phyloP scores from a whole-genome alignment of 2,797 vertebrate genomes.

The Gephyroberyx darwinii region DNA sequence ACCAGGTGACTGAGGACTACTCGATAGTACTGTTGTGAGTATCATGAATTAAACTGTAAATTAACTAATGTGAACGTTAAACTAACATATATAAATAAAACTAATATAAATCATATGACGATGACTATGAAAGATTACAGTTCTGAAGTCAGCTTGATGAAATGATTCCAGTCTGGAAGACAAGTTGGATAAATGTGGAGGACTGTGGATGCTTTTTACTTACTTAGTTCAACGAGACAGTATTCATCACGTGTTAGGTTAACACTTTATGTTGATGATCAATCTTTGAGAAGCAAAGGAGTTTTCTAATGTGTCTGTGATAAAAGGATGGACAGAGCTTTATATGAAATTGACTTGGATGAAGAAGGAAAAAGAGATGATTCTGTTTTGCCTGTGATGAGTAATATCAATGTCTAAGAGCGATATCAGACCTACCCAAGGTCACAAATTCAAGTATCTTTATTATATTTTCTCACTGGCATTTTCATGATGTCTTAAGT shows the following conservation, averaged over 20 bases:
- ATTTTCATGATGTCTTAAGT: conserved; percentile 45
- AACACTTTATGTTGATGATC: not conserved
- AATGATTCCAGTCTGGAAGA: not conserved
- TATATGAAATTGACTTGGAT: not conserved
- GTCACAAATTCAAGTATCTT: conserved; percentile 14
- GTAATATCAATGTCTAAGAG: not conserved
- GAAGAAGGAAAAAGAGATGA: not conserved
- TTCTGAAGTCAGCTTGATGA: not conserved
- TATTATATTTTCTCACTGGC: not conserved
- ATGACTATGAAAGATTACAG: not conserved
- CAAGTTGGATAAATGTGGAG: not conserved
- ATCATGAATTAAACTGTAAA: conserved; percentile 23
- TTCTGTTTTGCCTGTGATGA: not conserved
- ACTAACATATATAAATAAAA: not conserved
- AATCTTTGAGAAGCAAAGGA: not conserved
- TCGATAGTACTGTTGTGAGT: conserved; percentile 68
- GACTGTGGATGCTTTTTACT: not conserved
- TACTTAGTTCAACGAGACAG: not conserved
- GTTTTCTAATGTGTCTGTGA: not conserved
- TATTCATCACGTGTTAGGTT: not conserved
- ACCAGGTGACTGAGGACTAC: conserved; percentile 22
- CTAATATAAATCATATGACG: not conserved
- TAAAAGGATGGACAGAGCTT: not conserved
- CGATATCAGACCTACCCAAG: conserved; percentile 3
- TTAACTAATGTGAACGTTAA: not conserved